These are phyloP conservation scores for Centroberyx gerrardi DNA, from an alignment of 2,797 vertebrate species.

Conservation along the genomic window DNA sequence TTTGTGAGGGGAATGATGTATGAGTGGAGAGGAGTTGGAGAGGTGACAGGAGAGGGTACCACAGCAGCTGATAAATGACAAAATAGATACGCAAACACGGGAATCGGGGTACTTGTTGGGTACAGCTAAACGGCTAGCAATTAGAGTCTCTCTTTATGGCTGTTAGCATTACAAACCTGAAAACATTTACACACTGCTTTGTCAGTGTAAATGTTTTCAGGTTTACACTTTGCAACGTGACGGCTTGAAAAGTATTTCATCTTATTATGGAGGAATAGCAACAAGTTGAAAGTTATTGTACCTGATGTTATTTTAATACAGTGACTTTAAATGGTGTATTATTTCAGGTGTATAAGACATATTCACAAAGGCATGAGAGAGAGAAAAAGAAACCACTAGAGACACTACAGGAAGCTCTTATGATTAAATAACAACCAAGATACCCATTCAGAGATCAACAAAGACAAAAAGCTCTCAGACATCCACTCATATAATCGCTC, in stretches of 20 bases:
- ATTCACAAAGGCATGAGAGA: background rate
- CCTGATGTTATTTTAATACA: background rate
- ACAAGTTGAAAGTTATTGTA: background rate
- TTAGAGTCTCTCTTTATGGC: background rate
- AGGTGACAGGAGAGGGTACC: constrained; percentile 56
- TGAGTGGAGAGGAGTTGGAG: constrained; percentile 44
- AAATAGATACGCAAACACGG: constrained; percentile 19
- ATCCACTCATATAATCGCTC: constrained; percentile 16
- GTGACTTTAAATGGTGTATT: background rate
- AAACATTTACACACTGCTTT: background rate
- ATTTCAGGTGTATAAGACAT: constrained; percentile 13
- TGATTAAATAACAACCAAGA: constrained; percentile 13
- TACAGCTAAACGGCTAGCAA: constrained; percentile 15
- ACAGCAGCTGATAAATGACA: constrained; percentile 46
- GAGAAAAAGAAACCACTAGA: constrained; percentile 28
- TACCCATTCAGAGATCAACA: constrained; percentile 20
- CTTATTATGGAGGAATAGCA: too few relatives aligned
- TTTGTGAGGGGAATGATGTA: constrained; percentile 70
- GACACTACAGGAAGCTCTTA: constrained; percentile 17
- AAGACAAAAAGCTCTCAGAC: constrained; percentile 18
- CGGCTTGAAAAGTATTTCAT: background rate
- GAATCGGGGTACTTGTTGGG: constrained; percentile 2
- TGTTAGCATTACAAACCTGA: constrained; percentile 1
- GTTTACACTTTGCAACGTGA: too few relatives aligned
- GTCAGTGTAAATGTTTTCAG: too few relatives aligned